These are phyloP conservation scores for Ctenopoma kingsleyae DNA, from an alignment of 2,797 vertebrate genomes.

Conservation along the genomic window DNA sequence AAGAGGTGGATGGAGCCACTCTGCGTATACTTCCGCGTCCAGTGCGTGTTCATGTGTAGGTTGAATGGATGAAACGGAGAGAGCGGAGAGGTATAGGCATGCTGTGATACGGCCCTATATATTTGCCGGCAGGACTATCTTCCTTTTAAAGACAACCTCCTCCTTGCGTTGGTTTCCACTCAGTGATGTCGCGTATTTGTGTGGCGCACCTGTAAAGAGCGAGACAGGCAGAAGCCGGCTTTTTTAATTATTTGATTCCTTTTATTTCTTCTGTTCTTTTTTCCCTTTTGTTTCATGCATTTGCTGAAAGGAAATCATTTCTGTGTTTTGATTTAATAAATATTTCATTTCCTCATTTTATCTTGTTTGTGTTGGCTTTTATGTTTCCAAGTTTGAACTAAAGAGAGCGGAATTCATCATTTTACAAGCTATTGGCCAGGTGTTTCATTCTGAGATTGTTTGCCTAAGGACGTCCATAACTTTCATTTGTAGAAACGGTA, in stretches of 20 bases:
- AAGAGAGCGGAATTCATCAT: constrained; percentile 74
- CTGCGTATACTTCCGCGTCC: constrained; percentile 87
- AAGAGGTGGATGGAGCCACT: constrained; percentile 65
- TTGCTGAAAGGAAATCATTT: constrained; percentile 79
- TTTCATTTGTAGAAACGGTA: constrained; percentile 89
- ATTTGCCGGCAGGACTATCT: constrained; percentile 89
- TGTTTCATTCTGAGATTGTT: constrained; percentile 84
- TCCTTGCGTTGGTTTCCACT: constrained; percentile 83
- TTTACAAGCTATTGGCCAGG: constrained; percentile 79
- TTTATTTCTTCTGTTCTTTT: constrained; percentile 88
- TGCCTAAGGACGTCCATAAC: constrained; percentile 86
- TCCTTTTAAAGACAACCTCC: constrained; percentile 89
- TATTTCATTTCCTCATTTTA: constrained; percentile 86
- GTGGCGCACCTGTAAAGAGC: constrained; percentile 91
- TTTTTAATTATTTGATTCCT: constrained; percentile 89
- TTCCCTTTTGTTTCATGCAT: constrained; percentile 80
- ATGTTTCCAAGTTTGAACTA: constrained; percentile 83
- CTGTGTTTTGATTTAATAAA: constrained; percentile 87
- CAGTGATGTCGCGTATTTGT: constrained; percentile 90
- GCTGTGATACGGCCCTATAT: constrained; percentile 92
- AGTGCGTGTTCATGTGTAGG: constrained; percentile 78
- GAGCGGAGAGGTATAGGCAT: constrained; percentile 89
- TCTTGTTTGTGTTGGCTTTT: constrained; percentile 84
- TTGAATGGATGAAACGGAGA: constrained; percentile 82
- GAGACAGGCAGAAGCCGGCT: constrained; percentile 88